Evolutionary conservation across 1,140 invertebrate species (phyloP).

Genomic region (Olivierus martensii): DNA sequence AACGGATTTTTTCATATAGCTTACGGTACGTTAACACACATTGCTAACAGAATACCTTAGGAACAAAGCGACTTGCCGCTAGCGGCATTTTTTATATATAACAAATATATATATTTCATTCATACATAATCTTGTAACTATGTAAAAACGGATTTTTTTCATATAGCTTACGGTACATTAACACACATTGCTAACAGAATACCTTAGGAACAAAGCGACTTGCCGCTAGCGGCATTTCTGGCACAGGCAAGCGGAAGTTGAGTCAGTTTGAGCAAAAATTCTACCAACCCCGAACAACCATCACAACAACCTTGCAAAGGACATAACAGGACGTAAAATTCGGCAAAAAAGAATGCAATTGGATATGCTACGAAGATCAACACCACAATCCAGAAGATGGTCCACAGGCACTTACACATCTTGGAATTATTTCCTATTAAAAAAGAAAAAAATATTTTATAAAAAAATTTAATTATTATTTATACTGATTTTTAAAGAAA

Average conservation of each 20-base stretch:
- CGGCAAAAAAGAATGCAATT: slow-evolving; percentile 16
- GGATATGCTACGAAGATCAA: slow-evolving; percentile 22
- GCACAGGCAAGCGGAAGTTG: slow-evolving; percentile 20
- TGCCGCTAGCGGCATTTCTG: slow-evolving; percentile 18
- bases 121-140: too few species aligned
- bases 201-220: slow-evolving; percentile 3
- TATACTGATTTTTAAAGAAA: too few species aligned
- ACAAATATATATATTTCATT: too few species aligned
- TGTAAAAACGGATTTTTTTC: too few species aligned
- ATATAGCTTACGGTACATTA: too few species aligned
- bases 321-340: slow-evolving; percentile 20
- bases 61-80: slow-evolving; percentile 12
- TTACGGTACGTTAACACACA: too few species aligned
- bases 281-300: slow-evolving; percentile 9
- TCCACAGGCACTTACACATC: slow-evolving; percentile 19
- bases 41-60: too few species aligned
- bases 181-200: too few species aligned
- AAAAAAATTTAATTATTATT: too few species aligned
- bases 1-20: too few species aligned
- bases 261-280: slow-evolving; percentile 16
- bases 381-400: slow-evolving; percentile 19
- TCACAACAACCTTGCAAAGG: slow-evolving; percentile 15
- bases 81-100: slow-evolving; percentile 21
- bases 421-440: not conserved
- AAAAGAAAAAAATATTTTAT: too few species aligned